Evolutionary conservation across 2,113 vertebrate species (phyloP).

Genomic region (Myrmophylax atrothorax): DNA sequence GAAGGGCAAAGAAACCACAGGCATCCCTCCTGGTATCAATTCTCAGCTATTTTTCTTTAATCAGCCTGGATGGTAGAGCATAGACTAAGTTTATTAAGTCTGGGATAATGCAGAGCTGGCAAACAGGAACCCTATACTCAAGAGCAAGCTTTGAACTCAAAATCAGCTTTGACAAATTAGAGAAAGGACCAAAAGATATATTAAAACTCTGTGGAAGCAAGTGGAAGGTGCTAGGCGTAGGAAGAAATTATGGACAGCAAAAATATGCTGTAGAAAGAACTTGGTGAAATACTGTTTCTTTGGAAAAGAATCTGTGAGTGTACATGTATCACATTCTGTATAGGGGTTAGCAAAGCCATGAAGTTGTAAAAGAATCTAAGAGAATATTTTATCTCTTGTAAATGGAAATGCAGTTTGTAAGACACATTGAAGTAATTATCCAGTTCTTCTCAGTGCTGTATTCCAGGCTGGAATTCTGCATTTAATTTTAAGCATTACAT

Average conservation of each 20-base stretch:
- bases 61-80: background rate
- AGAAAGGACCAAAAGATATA: background rate
- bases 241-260: constrained; percentile 44
- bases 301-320: constrained; percentile 24
- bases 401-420: constrained; percentile 25
- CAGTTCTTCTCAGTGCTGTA: background rate
- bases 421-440: background rate
- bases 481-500: background rate
- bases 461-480: background rate
- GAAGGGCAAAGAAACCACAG: background rate
- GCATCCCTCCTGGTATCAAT: background rate
- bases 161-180: constrained; percentile 29
- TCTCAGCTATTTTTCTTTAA: constrained; percentile 3
- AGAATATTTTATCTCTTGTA: constrained; percentile 41
- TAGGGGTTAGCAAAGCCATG: constrained; percentile 10
- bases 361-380: constrained; percentile 22
- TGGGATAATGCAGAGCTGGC: background rate
- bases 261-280: constrained; percentile 31
- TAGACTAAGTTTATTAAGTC: constrained; percentile 23
- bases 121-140: background rate
- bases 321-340: constrained; percentile 31
- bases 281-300: constrained; percentile 11
- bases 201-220: constrained; percentile 8
- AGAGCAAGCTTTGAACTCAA: constrained; percentile 27
- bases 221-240: background rate